Evolutionary conservation across 2,797 vertebrate species (phyloP), one percentile per base, ranked within the genome.

Genomic region (Centropyge bicolor): DNA sequence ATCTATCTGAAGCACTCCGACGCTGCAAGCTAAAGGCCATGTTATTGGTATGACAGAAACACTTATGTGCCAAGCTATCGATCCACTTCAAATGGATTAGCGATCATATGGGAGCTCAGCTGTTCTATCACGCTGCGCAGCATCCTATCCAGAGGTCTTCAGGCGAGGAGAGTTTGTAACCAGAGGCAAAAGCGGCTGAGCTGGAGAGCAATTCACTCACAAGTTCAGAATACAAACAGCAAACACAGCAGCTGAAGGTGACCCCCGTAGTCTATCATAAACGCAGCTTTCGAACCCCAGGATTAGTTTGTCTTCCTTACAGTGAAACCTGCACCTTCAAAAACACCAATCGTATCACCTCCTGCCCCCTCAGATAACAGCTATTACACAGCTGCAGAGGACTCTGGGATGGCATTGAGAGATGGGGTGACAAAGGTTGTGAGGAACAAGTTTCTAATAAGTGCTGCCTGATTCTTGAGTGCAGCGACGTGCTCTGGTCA

Each of bases 1-100:
- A 48, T 79, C 54, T 19, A 52, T 74, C 45, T 31, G 59, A 79
- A 51, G 57, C 9, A 1, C 36, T 76, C 4, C 27, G 41, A 72
- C 54, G 62, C 73, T 72, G 24, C 70, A 36, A 46, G 55, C 68
- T 62, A 56, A 69, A 83, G 74, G 71, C 57, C 66, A 70, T 11
- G 64, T 51, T 56, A 73, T 62, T 51, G 41, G 41, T 69, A 68
- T 70, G 73, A 80, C 66, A 70, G 45, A 59, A 81, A 75, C 40
- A 66, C 67, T 67, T 57, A 46, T 8, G 57, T 9, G 56, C 51
- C 20, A 20, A 66, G 38, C 52, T 51, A 86, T 84, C 0, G 85
- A 89, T 86, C 81, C 71, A 20, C 63, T 86, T 19, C 27, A 20
- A 77, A 83, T 57, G 52, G 63, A 78, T 83, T 66, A 51, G 76